Base-by-base conservation (phyloP, 2,113 vertebrate species). In the Carassius gibelio region DNA sequence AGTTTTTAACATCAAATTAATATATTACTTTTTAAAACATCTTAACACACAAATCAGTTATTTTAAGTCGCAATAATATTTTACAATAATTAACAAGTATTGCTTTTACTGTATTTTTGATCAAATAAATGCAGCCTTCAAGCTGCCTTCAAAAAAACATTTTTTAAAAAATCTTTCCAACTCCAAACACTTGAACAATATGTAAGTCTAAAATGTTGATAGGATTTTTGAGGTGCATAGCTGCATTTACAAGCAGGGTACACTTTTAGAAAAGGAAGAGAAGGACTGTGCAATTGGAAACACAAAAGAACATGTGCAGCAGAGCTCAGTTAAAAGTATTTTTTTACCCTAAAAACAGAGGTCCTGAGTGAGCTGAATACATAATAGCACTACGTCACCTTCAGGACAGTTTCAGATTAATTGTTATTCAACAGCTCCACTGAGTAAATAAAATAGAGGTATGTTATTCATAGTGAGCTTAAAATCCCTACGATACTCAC, bases 401-500 rank as follows among this genome's bases (percentile, higher is more conserved):
- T 68, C 13, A n/a, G 50, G 48, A 21, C 15, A 8, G 30, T 76
- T 52, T 50, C 19, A 34, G 61, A 50, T 34, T 50, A 23, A 81
- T 69, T 48, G 26, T 30, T 81, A 64, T 61, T 79, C 77, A 6
- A 5, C 38, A 75, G 14, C 34, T 21, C 38, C 68, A 66, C 66
- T n/a, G 72, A 36, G 62, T 13, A 34, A 69, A n/a, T 8, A 61
- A 52, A 57, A 68, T 34, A 59, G 42, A 45, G 52, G 21, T 6
- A 69, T 81, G 48, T 26, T 84, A 84, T 57, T 76, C 74, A 78
- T 48, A 48, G 45, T n/a, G 69, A 57, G 30, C 17, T 52, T 64
- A 71, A 83, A 82, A 76, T 48, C 36, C n/a, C 82, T 30, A 57
- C 5, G 34, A 52, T 61, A 91, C 94, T 94, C 94, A 98, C 98